A percentile compares a stretch with the other conserved stretches of the same genome.
phyloP scores from a whole-genome alignment of 2,113 vertebrate species.

The Stigmatopora argus region DNA sequence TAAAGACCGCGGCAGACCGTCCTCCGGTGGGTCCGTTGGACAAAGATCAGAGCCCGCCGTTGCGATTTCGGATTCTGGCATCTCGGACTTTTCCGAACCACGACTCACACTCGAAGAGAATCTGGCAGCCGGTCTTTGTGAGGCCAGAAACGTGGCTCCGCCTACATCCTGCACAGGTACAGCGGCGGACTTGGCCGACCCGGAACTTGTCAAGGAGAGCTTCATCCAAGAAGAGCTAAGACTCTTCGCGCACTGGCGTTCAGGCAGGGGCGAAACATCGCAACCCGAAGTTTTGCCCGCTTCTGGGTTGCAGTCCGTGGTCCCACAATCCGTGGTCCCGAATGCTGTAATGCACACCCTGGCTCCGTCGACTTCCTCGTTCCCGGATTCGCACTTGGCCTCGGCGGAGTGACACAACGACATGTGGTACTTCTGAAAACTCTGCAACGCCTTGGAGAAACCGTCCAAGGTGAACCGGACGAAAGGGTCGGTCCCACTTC shows the following conservation, averaged over 20 bases:
- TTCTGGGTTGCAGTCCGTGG: conserved; percentile 49
- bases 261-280: not conserved
- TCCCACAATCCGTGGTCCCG: conserved; percentile 70
- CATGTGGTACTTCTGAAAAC: conserved; percentile 78
- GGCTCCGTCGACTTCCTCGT: not conserved
- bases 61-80: conserved; percentile 37
- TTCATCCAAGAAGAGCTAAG: conserved; percentile 66
- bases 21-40: not conserved
- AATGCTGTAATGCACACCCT: conserved; percentile 78
- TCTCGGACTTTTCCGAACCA: conserved; percentile 26
- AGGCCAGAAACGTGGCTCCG: not conserved
- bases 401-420: conserved; percentile 74
- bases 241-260: conserved; percentile 26
- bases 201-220: conserved; percentile 34
- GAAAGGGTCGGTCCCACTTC: conserved; percentile 35
- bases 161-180: conserved; percentile 15
- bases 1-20: conserved; percentile 17
- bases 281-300: conserved; percentile 16
- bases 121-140: not conserved
- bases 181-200: conserved; percentile 10
- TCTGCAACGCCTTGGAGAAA: conserved; percentile 72
- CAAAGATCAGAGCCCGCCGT: conserved; percentile 23
- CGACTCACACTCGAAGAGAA: conserved; percentile 12
- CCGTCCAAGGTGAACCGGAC: conserved; percentile 46
- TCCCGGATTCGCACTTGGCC: conserved; percentile 47